Percentiles rank a stretch among this genome's conserved stretches.
Evolutionary conservation across 2,888 invertebrate species (phyloP).

Genomic region (Scaptomyza parva): DNA sequence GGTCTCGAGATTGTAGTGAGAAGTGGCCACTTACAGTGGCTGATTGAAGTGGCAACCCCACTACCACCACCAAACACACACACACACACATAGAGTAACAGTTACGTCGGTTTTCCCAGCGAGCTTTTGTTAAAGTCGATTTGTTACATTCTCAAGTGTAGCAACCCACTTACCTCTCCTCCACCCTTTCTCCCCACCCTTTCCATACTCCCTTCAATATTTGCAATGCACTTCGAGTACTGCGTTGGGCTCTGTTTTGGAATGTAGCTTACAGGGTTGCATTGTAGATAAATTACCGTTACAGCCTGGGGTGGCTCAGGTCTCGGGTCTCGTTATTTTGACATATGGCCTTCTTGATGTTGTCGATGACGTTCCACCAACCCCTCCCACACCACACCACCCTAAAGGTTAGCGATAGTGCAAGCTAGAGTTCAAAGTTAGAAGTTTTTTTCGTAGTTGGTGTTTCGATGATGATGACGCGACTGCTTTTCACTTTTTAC

Average conservation of each 20-base stretch:
- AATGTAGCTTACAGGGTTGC: constrained; percentile 65
- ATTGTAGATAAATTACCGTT: constrained; percentile 39
- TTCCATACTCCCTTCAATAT: constrained; percentile 42
- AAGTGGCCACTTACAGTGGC: constrained; percentile 67
- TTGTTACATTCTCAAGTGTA: constrained; percentile 81
- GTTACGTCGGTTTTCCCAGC: constrained; percentile 56
- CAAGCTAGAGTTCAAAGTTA: constrained; percentile 7
- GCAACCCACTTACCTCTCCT: constrained; percentile 19
- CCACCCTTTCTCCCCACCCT: background rate
- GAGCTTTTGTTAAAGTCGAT: constrained; percentile 82
- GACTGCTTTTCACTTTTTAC: constrained; percentile 73
- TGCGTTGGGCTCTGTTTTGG: constrained; percentile 54
- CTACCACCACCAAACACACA: constrained; percentile 11
- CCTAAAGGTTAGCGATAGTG: constrained; percentile 47
- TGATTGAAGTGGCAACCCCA: constrained; percentile 44
- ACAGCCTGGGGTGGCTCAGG: constrained; percentile 71
- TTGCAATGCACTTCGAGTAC: constrained; percentile 59
- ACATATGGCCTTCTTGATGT: constrained; percentile 80
- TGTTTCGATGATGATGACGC: constrained; percentile 58
- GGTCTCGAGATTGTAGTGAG: constrained; percentile 52
- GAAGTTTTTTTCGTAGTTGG: background rate
- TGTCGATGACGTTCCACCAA: constrained; percentile 38
- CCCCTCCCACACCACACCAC: constrained; percentile 3
- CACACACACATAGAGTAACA: too few species aligned
- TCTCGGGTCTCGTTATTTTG: constrained; percentile 69